Evolutionary conservation across 2,888 invertebrate genomes (phyloP), one percentile per base, ranked within the genome.

Genomic region (Cotesia congregata): DNA sequence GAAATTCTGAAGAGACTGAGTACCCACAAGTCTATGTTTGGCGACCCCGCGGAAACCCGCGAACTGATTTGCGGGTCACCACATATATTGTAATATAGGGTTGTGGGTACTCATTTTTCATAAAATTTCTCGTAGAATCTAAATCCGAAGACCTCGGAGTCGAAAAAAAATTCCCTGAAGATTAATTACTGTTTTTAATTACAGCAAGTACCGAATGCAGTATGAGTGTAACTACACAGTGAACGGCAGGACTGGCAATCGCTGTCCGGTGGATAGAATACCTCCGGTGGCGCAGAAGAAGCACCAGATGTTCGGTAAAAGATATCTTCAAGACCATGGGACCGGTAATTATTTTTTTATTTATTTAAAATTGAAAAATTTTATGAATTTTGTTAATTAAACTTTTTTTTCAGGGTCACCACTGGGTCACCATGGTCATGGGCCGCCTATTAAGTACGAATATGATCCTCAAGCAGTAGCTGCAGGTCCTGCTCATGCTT

Each of bases 241-340:
- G 39, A 85, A 88, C 9, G 89, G 87, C 17, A 89, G 90, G 80
- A 89, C 87, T 74, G 86, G 86, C 38, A 86, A 85, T 60, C 84
- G 88, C 78, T 89, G 91, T 67, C 92, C 92, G 81, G 88, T 90
- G 12, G 90, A 91, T 1, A 90, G 93, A 60, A 91, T 92, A 81
- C 93, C 93, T 50, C 92, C 92, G 9, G 94, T 94, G 67, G 94
- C 95, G 0, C 96, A 97, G 90, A 97, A 97, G 91, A 97, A 97
- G 88, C 96, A 97, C 87, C 97, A 97, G 85, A 94, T 97, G 94
- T 97, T 96, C 87, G 97, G 96, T 6, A 96, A 97, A 88, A 90
- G 97, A 82, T 95, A 94, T 90, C 94, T 95, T 85, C 95, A 96
- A 90, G 96, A 89, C 75, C 88, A 88, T 80, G 86, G 86, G 79